Evolutionary conservation across 2,797 vertebrate species (phyloP), one percentile per base, ranked within the genome.

Genomic region (Acrocephalus scirpaceus): DNA sequence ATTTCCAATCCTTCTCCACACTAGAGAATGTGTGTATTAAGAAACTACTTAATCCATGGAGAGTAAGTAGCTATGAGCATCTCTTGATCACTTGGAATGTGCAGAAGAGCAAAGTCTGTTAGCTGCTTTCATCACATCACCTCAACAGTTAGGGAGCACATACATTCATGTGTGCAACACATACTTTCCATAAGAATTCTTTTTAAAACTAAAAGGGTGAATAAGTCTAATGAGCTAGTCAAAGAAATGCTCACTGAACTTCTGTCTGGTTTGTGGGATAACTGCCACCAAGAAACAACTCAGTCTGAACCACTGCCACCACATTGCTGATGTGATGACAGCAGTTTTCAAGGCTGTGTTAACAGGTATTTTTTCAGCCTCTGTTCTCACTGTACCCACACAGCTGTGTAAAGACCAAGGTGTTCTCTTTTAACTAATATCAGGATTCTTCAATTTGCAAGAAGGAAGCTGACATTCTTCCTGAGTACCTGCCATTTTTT

Each of bases 11-110:
- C 19, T 75, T 58, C 78, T 50, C 57, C 23, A n/a, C 36, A 80
- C 9, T 3, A 10, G 8, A 77, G 15, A 62, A 54, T 0, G 0
- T 4, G 10, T 53, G 32, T 51, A 47, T 42, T 32, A 40, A 30
- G 26, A 50, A 92, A 42, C 36, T 40, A 18, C 16, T 71, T 36
- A 78, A 87, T 38, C 50, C 40, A 36, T 19, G 50, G 32, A 50
- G 78, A 70, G 29, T 26, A 65, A 50, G 15, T 13, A 38, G 40
- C 29, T 80, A 9, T 47, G 62, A 51, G 80, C 62, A 70, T 26
- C 73, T 91, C 76, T 12, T 25, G 30, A 90, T 38, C 27, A 53
- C 26, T 45, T 23, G 10, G 38, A 74, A 19, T 0, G 3, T 54
- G 62, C 77, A 87, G 51, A 62, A 54, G 48, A 86, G 36, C 44